A percentile compares a stretch with the other conserved stretches of the same genome.
These are phyloP conservation scores for Emydocephalus ijimae DNA, from an alignment of 2,113 vertebrate genomes.

Conservation along the genomic window DNA sequence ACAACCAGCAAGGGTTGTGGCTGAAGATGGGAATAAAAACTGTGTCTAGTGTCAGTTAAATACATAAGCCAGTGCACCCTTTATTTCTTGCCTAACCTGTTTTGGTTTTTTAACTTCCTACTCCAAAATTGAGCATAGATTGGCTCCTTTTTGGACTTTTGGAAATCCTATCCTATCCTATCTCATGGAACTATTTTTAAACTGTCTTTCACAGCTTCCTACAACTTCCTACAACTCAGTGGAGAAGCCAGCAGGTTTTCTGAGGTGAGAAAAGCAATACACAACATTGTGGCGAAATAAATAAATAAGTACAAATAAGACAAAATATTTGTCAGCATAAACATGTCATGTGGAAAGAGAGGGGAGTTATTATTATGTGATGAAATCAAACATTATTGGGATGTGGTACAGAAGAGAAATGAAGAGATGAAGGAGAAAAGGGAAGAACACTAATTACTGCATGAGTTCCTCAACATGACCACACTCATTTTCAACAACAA, in stretches of 20 bases:
- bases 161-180: too few species aligned
- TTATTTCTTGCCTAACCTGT: too few species aligned
- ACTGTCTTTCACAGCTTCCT: neutral
- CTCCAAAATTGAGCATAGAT: too few species aligned
- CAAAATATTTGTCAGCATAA: neutral
- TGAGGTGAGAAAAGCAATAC: neutral
- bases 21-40: too few species aligned
- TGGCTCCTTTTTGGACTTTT: too few species aligned
- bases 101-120: too few species aligned
- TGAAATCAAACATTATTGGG: neutral
- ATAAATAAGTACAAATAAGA: neutral
- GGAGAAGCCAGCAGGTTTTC: neutral
- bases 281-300: neutral
- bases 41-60: too few species aligned
- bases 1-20: neutral
- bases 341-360: neutral
- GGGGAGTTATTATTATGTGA: neutral
- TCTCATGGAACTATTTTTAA: too few species aligned
- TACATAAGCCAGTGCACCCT: too few species aligned
- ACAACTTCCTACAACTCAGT: neutral
- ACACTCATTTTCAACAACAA: neutral
- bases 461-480: neutral
- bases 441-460: neutral
- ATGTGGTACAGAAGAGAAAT: neutral
- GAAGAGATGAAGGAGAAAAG: neutral